Evolutionary conservation across 2,113 vertebrate genomes (phyloP).

Genomic region (Beaufortia kweichowensis): DNA sequence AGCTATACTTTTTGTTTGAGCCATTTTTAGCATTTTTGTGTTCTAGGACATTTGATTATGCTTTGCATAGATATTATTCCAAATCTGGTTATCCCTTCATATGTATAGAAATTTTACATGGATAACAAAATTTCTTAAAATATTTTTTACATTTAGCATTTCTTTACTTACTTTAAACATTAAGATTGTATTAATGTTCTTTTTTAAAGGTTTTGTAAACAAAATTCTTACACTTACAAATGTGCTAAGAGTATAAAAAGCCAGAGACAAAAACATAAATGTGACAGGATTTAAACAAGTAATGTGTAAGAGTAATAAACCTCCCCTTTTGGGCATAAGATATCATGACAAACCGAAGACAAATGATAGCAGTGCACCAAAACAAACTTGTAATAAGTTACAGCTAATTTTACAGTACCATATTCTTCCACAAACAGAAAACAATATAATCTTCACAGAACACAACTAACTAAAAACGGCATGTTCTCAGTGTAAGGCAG

Average conservation of each 20-base stretch:
- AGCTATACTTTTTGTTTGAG: neutral
- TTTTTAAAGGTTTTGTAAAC: slow-evolving; percentile 15
- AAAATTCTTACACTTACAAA: slow-evolving; percentile 31
- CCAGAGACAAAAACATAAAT: slow-evolving; percentile 3
- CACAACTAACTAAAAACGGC: slow-evolving; percentile 19
- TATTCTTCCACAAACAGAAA: slow-evolving; percentile 14
- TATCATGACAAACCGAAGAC: neutral
- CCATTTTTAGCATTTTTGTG: slow-evolving; percentile 28
- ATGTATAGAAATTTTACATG: slow-evolving; percentile 56
- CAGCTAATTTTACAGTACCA: slow-evolving; percentile 33
- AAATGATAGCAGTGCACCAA: neutral
- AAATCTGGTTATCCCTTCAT: slow-evolving; percentile 62
- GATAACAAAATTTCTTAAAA: slow-evolving; percentile 29
- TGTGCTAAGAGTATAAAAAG: slow-evolving; percentile 23
- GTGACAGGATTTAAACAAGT: slow-evolving; percentile 2
- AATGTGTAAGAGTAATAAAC: slow-evolving; percentile 41
- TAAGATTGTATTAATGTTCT: slow-evolving; percentile 13
- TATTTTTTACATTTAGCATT: neutral
- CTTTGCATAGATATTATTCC: slow-evolving; percentile 72
- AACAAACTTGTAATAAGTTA: neutral
- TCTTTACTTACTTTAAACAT: slow-evolving; percentile 17
- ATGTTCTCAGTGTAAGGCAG: slow-evolving; percentile 65
- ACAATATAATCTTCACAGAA: slow-evolving; percentile 17
- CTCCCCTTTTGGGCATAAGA: slow-evolving; percentile 36
- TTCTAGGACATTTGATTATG: slow-evolving; percentile 54